Conservation (phyloP, 2,113 vertebrate species). For the Lepus timidus region DNA sequence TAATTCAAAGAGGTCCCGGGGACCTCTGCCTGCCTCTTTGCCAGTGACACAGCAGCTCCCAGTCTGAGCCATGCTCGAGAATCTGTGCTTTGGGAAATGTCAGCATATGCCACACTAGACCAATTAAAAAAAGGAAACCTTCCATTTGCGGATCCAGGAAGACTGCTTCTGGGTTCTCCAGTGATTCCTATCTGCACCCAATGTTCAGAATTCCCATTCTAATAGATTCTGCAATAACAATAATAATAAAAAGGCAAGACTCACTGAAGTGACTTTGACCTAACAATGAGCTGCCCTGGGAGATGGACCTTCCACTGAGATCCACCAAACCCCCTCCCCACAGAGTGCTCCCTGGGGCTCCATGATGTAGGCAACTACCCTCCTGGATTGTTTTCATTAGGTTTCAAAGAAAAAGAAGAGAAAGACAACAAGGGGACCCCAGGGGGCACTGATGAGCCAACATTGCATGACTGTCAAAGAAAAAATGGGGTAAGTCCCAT, state of each 20-base stretch:
- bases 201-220: background rate
- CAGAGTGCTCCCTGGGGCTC: background rate
- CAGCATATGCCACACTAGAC: background rate
- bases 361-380: background rate
- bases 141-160: background rate
- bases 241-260: background rate
- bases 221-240: background rate
- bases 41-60: background rate
- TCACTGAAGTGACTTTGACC: background rate
- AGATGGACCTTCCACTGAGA: background rate
- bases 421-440: background rate
- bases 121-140: background rate
- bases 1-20: too few species aligned
- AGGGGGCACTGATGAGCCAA: background rate
- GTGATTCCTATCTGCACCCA: background rate
- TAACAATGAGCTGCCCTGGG: background rate
- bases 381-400: background rate
- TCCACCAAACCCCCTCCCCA: background rate
- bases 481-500: background rate
- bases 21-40: too few species aligned
- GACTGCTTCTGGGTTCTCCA: background rate
- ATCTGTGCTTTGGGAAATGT: too few species aligned
- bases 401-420: background rate
- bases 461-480: background rate
- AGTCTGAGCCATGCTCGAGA: too few species aligned